A percentile compares a stretch with the other conserved stretches of the same genome.
phyloP scores from a whole-genome alignment of 2,888 invertebrate genomes.

The Agrenia bidenticulata region DNA sequence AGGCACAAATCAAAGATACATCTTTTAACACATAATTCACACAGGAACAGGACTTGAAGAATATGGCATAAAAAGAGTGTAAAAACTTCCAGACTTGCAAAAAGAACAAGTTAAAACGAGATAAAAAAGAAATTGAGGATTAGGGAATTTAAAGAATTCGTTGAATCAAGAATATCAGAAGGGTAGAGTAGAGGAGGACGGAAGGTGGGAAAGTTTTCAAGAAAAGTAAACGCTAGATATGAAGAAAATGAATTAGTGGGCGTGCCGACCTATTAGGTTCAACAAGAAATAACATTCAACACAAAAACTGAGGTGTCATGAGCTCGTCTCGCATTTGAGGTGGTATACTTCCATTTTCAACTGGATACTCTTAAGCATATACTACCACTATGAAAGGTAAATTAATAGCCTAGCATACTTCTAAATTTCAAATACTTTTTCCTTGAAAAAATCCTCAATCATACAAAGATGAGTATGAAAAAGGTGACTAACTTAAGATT shows the following conservation, averaged over 20 bases:
- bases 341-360: no score
- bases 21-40: no score
- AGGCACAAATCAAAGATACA: no score
- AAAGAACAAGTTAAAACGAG: conserved; percentile 1
- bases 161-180: background rate
- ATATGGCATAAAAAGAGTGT: no score
- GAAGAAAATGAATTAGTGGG: conserved; percentile 21
- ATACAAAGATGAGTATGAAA: no score
- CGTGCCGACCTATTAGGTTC: conserved; percentile 18
- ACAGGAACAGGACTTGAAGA: no score
- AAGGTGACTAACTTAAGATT: no score
- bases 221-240: conserved; percentile 16
- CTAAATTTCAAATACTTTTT: no score
- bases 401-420: no score
- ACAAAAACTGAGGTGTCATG: conserved; percentile 8
- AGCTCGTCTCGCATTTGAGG: background rate
- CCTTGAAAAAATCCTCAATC: no score
- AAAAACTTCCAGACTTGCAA: conserved; percentile 2
- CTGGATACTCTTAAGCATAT: no score
- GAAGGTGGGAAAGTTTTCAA: conserved; percentile 3
- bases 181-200: background rate
- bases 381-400: no score
- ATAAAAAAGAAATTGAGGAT: background rate
- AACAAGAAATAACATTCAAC: conserved; percentile 14
- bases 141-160: conserved; percentile 9